Evolutionary conservation across 2,113 vertebrate species (phyloP), one percentile per base, ranked within the genome.

Genomic region (Actenoides lindsayi): DNA sequence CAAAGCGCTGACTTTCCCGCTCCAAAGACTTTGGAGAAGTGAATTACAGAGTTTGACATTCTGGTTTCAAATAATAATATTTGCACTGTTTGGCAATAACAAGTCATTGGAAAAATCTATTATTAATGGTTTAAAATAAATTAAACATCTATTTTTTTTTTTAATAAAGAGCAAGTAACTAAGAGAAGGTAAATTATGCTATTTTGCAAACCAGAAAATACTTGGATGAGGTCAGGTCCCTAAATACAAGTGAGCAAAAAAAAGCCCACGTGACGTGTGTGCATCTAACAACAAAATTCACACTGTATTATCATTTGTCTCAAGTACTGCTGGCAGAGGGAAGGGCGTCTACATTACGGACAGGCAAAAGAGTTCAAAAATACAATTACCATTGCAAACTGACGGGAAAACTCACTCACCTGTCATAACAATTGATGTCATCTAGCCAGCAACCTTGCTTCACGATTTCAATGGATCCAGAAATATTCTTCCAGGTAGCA

Each of bases 391-490:
- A 33, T 6, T 13, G 67, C n/a, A 69, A 93, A 50, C 19, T 14
- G 9, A 25, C 13, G 67, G 42, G 59, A 37, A 91, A 79, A 75
- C 65, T 54, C 87, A 21, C 96, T 96, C 81, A 99, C 99, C 99
- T 99, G 98, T 99, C 99, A 42, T 99, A 99, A 96, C 99, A 99
- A 97, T 99, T 99, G 98, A 99, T 98, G 89, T 99, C 99, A 95
- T 99, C 99, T 81, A 99, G 98, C 99, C 99, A 99, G 98, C 99
- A 99, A 79, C 99, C 99, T 95, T 99, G 99, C 96, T 99, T 99
- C 74, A 99, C 99, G 19, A 99, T 98, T 97, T 99, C 99, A 95
- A 99, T 98, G 39, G 98, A 98, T 59, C 99, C 99, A 20, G 99
- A 99, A 95, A 98, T 98, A 90, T 99, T 99, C 98, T 99, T 99